Conservation (phyloP, 2,113 vertebrate species). For the Esox niger region DNA sequence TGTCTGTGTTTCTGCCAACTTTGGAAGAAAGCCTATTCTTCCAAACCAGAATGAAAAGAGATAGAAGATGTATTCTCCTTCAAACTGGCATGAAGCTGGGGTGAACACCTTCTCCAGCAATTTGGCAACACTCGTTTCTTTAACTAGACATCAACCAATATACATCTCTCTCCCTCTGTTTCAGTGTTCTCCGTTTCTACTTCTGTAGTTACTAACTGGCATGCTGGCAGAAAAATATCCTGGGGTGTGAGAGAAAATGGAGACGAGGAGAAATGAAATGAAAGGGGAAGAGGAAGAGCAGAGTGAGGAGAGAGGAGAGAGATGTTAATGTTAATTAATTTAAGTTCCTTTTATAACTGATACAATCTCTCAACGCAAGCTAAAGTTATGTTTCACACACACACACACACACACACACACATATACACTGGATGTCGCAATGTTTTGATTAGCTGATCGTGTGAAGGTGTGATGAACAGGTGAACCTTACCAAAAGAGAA, state of each 20-base stretch:
- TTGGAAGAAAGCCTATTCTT: constrained; percentile 39
- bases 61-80: too few species aligned
- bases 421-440: too few species aligned
- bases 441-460: too few species aligned
- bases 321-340: constrained; percentile 61
- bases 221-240: constrained; percentile 56
- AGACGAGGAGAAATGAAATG: constrained; percentile 62
- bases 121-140: too few species aligned
- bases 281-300: constrained; percentile 26
- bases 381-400: background rate
- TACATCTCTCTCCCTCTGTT: too few species aligned
- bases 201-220: constrained; percentile 28
- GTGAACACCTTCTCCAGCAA: too few species aligned
- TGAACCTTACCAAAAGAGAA: too few species aligned
- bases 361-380: constrained; percentile 53
- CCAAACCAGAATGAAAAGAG: too few species aligned
- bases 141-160: too few species aligned
- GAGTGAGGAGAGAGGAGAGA: constrained; percentile 68
- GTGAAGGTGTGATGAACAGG: too few species aligned
- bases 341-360: constrained; percentile 60
- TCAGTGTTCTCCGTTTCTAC: too few species aligned
- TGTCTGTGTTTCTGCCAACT: constrained; percentile 32
- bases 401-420: constrained; percentile 1
- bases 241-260: constrained; percentile 48
- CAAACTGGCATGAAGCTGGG: too few species aligned